Conservation (phyloP, 2,113 vertebrate species). For the Atherinomorus stipes region DNA sequence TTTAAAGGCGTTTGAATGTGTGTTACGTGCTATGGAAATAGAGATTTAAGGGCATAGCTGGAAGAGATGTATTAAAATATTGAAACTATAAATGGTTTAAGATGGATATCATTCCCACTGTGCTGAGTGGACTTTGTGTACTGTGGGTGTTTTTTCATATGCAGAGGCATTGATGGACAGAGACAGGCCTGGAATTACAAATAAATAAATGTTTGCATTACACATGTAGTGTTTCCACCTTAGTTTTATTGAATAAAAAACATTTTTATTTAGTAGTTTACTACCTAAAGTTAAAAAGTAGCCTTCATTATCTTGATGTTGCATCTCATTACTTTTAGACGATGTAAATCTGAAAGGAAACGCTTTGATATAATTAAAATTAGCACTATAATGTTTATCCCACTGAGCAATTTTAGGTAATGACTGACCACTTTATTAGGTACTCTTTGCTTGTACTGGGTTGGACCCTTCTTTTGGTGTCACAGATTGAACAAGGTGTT, state of each 20-base stretch:
- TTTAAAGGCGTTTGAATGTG: neutral
- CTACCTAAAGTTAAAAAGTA: too few relatives aligned
- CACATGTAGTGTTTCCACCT: neutral
- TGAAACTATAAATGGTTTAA: neutral
- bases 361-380: too few relatives aligned
- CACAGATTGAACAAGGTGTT: too few relatives aligned
- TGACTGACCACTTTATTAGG: too few relatives aligned
- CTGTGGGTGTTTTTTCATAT: neutral
- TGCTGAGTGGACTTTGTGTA: neutral
- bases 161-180: neutral
- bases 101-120: neutral
- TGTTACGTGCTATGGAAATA: neutral
- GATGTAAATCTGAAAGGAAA: too few relatives aligned
- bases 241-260: neutral
- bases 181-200: neutral
- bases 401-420: too few relatives aligned
- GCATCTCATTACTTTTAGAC: too few relatives aligned
- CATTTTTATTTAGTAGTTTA: too few relatives aligned
- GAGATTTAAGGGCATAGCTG: neutral
- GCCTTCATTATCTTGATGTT: too few relatives aligned
- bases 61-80: neutral
- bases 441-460: too few relatives aligned
- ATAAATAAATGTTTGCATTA: constrained; percentile 62
- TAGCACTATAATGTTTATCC: too few relatives aligned
- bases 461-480: too few relatives aligned